Base-by-base conservation (phyloP, 2,888 invertebrate genomes). In the Congeria kusceri region DNA sequence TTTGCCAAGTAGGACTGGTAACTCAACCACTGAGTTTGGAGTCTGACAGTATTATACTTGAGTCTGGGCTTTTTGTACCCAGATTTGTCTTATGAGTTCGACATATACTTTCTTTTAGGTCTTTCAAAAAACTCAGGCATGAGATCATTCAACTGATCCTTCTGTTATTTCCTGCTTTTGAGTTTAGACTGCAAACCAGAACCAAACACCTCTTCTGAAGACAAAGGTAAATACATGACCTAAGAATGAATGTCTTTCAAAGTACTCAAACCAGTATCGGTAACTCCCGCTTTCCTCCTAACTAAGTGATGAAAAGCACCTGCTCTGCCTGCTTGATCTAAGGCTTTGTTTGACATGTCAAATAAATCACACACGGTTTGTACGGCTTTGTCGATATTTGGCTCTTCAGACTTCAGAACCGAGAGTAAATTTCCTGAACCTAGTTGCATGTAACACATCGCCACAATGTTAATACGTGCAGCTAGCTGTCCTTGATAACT, bases 131-230 rank as follows among this genome's bases (percentile, higher is more conserved):
- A 71, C 25, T 75, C 79, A 29, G 77, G 69, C n/a, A 64, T 20
- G 1, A 77, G 29, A 32, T 77, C 69, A 3, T 23, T 46, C 15
- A 83, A 27, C 13, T 76, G 69, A n/a, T 71, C 63, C 28, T 76
- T 80, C 32, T 77, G 70, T 69, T 80, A 79, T 63, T 84, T 84
- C n/a, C 75, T 32, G 44, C 69, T 56, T 58, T 80, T 79, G 13
- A 82, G 56, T 27, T 63, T 77, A 0, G 63, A 49, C 23, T 80
- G 49, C 15, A 82, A 39, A 1, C 67, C 78, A 23, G 58, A 49
- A 74, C 80, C 47, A 79, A 82, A 3, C 80, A 69, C 13, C 72
- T 75, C 5, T 71, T 59, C 13, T 46, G 63, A 7, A 80, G 58
- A 58, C 59, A 64, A 39, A 80, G 56, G 44, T 61, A 63, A 32